Evolutionary conservation across 2,888 invertebrate species (phyloP), one percentile per base, ranked within the genome.

Genomic region (Vandiemenella viatica): DNA sequence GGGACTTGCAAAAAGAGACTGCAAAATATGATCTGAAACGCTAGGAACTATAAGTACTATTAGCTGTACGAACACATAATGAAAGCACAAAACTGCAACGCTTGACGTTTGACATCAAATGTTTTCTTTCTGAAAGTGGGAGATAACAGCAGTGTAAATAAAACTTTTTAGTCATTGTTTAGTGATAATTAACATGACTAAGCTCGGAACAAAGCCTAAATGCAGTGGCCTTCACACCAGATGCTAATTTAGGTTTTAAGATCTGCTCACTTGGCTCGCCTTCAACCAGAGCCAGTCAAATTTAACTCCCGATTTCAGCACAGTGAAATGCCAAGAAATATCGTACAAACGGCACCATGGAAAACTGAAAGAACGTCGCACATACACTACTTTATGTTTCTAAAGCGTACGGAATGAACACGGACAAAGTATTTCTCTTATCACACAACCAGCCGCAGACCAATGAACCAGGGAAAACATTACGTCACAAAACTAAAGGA

Each of bases 201-300:
- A 32, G 13, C 15, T 32, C 32, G 32, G 32, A 32, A 32, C 13
- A 32, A n/a, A 32, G 32, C 32, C 32, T n/a, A n/a, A 32, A 13
- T 32, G 32, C 15, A 3, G 13, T 32, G 8, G 17, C 17, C 8
- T 38, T 38, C 8, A 8, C 38, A 42, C 21, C 19, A 13, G 20
- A 8, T 8, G 26, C 13, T 21, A 19, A n/a, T 16, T 20, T n/a
- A 21, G 13, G 21, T 19, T 42, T 20, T 15, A 45, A 37, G 23
- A 19, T 45, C 37, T 38, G 45, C 49, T 45, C 42, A 51, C 49
- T 49, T 51, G 49, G 49, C 46, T 51, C 45, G 46, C 49, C 51
- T 51, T 51, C 51, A 46, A 48, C 23, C 43, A 48, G 44, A 21
- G 26, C 16, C 41, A 52, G 49, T 52, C 51, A 52, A 52, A 52